Conservation (phyloP, 2,797 vertebrate species). For the Taeniopygia guttata region DNA sequence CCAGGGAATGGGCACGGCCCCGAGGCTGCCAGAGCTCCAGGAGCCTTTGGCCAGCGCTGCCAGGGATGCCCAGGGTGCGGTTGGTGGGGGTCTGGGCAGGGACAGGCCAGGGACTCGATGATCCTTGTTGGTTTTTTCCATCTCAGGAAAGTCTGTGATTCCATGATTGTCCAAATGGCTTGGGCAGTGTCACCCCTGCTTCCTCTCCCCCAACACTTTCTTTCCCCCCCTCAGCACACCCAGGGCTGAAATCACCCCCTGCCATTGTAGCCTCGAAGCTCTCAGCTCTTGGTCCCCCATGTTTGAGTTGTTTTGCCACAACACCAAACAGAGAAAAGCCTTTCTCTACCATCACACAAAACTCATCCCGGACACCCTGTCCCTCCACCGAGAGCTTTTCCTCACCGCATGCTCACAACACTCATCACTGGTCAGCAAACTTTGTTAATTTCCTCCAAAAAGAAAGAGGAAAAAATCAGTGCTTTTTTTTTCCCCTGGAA, state of each 20-base stretch:
- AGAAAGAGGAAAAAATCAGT: rapidly evolving
- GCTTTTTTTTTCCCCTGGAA: neutral
- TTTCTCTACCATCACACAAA: neutral
- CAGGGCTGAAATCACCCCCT: rapidly evolving
- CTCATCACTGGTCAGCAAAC: rapidly evolving
- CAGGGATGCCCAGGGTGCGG: neutral
- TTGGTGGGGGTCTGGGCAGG: rapidly evolving
- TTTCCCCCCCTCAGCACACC: neutral
- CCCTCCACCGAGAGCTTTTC: neutral
- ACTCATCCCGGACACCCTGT: rapidly evolving
- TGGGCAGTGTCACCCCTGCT: neutral
- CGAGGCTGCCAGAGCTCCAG: neutral
- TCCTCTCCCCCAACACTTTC: rapidly evolving
- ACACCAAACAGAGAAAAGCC: neutral
- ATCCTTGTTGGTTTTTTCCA: too few relatives aligned
- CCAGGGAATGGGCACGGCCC: neutral
- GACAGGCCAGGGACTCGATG: rapidly evolving
- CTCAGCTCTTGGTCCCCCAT: rapidly evolving
- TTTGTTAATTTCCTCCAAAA: neutral
- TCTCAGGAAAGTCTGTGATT: neutral
- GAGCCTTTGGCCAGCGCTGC: neutral
- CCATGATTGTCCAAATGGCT: neutral
- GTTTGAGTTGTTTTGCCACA: rapidly evolving
- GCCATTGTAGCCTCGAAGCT: neutral
- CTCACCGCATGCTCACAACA: rapidly evolving